These are phyloP conservation scores for Rhagium mordax DNA, from an alignment of 2,888 invertebrate species.

Conservation along the genomic window DNA sequence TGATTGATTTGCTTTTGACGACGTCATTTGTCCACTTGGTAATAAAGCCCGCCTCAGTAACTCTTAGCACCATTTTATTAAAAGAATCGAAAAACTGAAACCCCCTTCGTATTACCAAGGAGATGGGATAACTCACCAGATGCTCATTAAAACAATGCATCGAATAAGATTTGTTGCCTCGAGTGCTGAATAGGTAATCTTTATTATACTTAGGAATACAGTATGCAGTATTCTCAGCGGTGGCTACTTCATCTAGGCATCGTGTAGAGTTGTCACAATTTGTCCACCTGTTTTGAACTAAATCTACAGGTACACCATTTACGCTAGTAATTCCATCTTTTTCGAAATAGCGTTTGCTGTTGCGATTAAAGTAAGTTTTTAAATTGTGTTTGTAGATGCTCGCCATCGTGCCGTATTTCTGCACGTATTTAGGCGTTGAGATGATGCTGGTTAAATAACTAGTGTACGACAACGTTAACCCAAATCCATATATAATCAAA, in stretches of 20 bases:
- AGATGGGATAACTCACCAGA: neutral
- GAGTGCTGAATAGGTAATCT: neutral
- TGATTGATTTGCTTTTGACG: neutral
- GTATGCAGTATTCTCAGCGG: neutral
- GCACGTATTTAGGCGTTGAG: neutral
- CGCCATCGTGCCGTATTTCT: neutral
- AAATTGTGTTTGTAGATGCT: conserved; percentile 3
- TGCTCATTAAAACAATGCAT: neutral
- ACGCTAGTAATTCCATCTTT: neutral
- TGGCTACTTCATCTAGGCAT: conserved; percentile 1
- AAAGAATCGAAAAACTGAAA: neutral
- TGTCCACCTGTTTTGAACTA: neutral
- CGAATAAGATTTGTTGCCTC: neutral
- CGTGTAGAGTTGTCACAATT: neutral
- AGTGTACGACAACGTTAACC: conserved; percentile 3
- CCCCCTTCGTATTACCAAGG: conserved; percentile 8
- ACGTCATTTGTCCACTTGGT: conserved; percentile 20
- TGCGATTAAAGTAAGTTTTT: neutral
- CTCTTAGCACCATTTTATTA: neutral
- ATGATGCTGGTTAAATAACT: conserved; percentile 20
- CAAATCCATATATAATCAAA: conserved; percentile 18
- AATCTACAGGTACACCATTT: neutral
- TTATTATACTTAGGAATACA: neutral
- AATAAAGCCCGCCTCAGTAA: conserved; percentile 11
- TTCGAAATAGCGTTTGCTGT: neutral